Evolutionary conservation across 2,113 vertebrate species (phyloP).

Genomic region (Siphamia tubifer): DNA sequence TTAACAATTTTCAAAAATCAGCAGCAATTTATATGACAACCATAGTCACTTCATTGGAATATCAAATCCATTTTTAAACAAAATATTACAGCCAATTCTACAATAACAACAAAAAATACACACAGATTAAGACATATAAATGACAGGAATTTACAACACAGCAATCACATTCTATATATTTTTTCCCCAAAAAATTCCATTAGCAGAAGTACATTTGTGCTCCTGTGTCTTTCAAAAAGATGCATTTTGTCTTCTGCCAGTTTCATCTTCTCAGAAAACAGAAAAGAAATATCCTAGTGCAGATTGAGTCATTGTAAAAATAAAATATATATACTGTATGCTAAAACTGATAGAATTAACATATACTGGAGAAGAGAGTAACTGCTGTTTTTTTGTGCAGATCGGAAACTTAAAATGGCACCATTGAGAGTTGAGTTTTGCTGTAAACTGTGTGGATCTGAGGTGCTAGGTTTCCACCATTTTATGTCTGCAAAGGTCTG

Average conservation of each 20-base stretch:
- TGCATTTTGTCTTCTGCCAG: constrained; percentile 59
- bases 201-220: constrained; percentile 69
- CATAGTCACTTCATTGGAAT: constrained; percentile 71
- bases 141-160: constrained; percentile 82
- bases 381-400: constrained; percentile 58
- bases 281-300: constrained; percentile 53
- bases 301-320: constrained; percentile 51
- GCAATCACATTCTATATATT: constrained; percentile 78
- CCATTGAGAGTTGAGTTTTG: constrained; percentile 70
- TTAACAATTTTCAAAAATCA: constrained; percentile 75
- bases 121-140: constrained; percentile 79
- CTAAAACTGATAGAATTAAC: constrained; percentile 51
- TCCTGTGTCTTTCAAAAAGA: constrained; percentile 62
- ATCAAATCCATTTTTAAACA: constrained; percentile 74
- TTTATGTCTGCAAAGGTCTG: constrained; percentile 58
- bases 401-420: constrained; percentile 76
- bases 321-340: constrained; percentile 28
- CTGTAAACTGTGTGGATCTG: constrained; percentile 80
- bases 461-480: constrained; percentile 75
- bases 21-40: constrained; percentile 79
- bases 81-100: constrained; percentile 80
- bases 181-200: constrained; percentile 60
- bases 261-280: constrained; percentile 56
- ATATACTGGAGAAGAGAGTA: constrained; percentile 35
- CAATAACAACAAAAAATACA: constrained; percentile 78